phyloP scores from a whole-genome alignment of 2,888 invertebrate species.

The Cephus pygmeus region DNA sequence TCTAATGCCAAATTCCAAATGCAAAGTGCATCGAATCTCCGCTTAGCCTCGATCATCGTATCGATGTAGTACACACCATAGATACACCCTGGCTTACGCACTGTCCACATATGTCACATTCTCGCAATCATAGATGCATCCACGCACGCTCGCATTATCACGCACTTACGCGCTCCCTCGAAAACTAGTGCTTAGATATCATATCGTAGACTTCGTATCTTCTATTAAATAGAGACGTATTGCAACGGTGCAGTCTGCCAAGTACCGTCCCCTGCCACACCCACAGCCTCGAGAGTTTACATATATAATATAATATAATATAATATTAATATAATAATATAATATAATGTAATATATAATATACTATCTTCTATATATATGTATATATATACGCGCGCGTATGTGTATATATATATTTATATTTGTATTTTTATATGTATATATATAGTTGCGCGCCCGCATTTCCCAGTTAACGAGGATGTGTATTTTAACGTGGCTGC shows the following conservation, averaged over 20 bases:
- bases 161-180: too few relatives aligned
- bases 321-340: conserved; percentile 16
- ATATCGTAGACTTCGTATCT: not conserved
- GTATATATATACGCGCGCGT: not conserved
- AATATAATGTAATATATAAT: conserved; percentile 4
- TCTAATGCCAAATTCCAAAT: too few relatives aligned
- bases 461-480: not conserved
- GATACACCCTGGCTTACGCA: too few relatives aligned
- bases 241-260: conserved; percentile 9
- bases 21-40: too few relatives aligned
- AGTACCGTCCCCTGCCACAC: conserved; percentile 39
- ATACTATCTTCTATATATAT: conserved; percentile 14
- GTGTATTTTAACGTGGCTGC: not conserved
- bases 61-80: too few relatives aligned
- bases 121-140: too few relatives aligned
- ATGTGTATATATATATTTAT: conserved; percentile 15
- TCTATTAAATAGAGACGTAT: not conserved
- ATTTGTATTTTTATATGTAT: not conserved
- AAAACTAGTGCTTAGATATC: not conserved
- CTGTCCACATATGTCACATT: too few relatives aligned
- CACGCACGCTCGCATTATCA: too few relatives aligned
- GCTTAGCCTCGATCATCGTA: too few relatives aligned
- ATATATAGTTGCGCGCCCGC: not conserved
- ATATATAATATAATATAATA: conserved; percentile 22
- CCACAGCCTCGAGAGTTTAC: conserved; percentile 55